Conservation (phyloP, 2,888 invertebrate species). For the Drosophila algonquin region DNA sequence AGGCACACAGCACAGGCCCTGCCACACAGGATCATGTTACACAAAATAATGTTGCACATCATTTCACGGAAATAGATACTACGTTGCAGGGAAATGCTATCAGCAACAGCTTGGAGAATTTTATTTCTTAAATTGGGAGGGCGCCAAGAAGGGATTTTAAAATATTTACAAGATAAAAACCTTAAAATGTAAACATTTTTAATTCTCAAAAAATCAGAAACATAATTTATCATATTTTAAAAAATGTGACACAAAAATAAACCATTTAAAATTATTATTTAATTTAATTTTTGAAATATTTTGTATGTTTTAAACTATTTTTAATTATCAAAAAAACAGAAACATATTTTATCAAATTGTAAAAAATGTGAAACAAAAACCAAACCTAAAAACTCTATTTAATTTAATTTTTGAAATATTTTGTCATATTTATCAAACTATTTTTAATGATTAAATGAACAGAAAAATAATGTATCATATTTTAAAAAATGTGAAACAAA, state of each 20-base stretch:
- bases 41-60: background rate
- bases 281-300: background rate
- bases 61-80: background rate
- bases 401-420: background rate
- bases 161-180: background rate
- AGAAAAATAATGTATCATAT: too few species aligned
- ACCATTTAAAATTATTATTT: background rate
- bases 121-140: too few species aligned
- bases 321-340: too few species aligned
- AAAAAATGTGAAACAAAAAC: too few species aligned
- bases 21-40: background rate
- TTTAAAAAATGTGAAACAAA: too few species aligned
- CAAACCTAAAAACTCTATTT: background rate
- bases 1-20: constrained; percentile 6
- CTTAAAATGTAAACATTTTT: too few species aligned
- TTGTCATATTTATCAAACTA: too few species aligned
- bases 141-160: background rate
- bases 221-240: background rate
- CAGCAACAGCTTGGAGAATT: background rate
- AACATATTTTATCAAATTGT: too few species aligned
- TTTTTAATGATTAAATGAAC: too few species aligned
- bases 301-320: too few species aligned
- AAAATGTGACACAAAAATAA: background rate
- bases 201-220: too few species aligned
- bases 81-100: background rate